phyloP scores from a whole-genome alignment of 2,113 vertebrate species.

The Osmerus mordax region DNA sequence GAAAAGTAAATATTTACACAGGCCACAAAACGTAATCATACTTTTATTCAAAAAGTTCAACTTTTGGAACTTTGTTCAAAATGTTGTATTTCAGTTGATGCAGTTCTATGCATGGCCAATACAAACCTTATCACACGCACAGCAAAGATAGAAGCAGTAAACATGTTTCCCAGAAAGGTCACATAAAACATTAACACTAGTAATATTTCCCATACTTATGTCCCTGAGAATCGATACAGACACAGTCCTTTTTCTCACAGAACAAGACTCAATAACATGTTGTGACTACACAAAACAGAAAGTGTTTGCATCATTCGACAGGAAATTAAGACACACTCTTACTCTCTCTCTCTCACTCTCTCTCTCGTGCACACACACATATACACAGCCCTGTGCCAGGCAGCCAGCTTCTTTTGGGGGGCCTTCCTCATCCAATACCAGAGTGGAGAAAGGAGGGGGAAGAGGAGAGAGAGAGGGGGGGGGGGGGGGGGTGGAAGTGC shows the following conservation, averaged over 20 bases:
- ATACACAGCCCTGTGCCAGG: constrained; percentile 41
- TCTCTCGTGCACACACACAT: not conserved
- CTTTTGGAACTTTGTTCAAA: too few relatives aligned
- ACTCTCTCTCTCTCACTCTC: constrained; percentile 29
- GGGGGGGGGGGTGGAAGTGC: constrained; percentile 14
- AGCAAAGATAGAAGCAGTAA: constrained; percentile 1
- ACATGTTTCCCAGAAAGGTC: constrained; percentile 54
- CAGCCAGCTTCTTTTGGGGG: constrained; percentile 31
- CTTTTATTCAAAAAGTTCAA: not conserved
- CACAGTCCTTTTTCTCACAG: constrained; percentile 64
- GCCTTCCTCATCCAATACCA: constrained; percentile 43
- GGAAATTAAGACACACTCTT: constrained; percentile 66
- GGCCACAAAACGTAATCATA: not conserved
- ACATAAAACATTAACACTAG: constrained; percentile 6
- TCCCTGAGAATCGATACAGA: constrained; percentile 71
- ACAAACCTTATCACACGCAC: not conserved
- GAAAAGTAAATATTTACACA: not conserved
- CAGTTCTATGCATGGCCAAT: not conserved
- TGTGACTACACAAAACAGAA: constrained; percentile 51
- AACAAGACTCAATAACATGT: constrained; percentile 54
- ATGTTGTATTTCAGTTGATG: not conserved
- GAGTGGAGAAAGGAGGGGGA: constrained; percentile 28
- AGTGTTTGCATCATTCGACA: constrained; percentile 66
- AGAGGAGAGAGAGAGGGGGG: constrained; percentile 40
- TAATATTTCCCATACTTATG: constrained; percentile 62